These are phyloP conservation scores for Teleiodes luculella DNA, from an alignment of 2,888 invertebrate species.

Conservation along the genomic window DNA sequence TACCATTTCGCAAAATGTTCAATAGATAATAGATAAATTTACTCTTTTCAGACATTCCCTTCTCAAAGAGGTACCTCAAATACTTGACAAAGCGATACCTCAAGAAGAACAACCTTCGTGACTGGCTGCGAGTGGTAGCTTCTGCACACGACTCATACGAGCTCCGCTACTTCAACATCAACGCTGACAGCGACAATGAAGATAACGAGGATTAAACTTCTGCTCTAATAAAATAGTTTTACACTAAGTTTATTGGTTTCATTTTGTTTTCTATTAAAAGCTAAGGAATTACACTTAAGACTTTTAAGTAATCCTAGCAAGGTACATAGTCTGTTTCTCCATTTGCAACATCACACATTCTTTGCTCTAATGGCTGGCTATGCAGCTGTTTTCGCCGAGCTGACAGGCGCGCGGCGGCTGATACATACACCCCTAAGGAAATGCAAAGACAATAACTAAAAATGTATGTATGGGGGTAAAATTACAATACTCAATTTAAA, in stretches of 20 bases:
- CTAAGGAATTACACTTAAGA: too few species aligned
- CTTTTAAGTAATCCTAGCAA: neutral
- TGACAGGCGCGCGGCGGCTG: too few species aligned
- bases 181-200: slow-evolving; percentile 85
- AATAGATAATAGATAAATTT: too few species aligned
- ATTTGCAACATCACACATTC: too few species aligned
- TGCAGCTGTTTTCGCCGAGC: too few species aligned
- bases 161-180: slow-evolving; percentile 99
- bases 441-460: too few species aligned
- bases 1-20: too few species aligned
- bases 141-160: slow-evolving; percentile 97
- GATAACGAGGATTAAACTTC: slow-evolving; percentile 89
- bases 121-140: slow-evolving; percentile 99
- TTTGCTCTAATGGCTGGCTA: too few species aligned
- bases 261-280: neutral
- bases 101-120: slow-evolving; percentile 99
- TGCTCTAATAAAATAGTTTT: slow-evolving; percentile 67
- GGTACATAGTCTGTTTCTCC: too few species aligned
- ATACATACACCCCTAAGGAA: too few species aligned
- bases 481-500: too few species aligned
- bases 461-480: too few species aligned
- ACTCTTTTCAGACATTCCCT: slow-evolving; percentile 78
- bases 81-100: slow-evolving; percentile 99
- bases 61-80: slow-evolving; percentile 95
- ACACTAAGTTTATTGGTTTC: slow-evolving; percentile 23